Conservation (phyloP, 1,140 invertebrate species). For the Cheumatopsyche charites region DNA sequence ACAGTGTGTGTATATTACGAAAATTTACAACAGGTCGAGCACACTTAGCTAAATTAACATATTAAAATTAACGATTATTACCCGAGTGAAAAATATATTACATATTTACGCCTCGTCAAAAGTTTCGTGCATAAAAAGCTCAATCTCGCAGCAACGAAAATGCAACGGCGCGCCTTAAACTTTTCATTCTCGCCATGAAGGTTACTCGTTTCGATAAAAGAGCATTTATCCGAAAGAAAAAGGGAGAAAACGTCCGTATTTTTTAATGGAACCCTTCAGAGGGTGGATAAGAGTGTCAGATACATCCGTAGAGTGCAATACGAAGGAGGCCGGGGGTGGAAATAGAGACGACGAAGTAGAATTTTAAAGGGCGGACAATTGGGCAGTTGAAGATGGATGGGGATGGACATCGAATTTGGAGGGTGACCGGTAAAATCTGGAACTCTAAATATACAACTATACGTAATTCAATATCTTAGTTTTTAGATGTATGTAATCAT, state of each 20-base stretch:
- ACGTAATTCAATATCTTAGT: too few species aligned
- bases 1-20: neutral
- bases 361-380: neutral
- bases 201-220: constrained; percentile 46
- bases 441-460: constrained; percentile 3
- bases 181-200: constrained; percentile 27
- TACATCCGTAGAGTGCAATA: constrained; percentile 43
- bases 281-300: constrained; percentile 44
- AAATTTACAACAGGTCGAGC: neutral
- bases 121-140: neutral
- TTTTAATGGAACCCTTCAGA: constrained; percentile 47
- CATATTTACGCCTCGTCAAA: too few species aligned
- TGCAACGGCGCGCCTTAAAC: neutral
- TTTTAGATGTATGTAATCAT: too few species aligned
- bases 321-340: constrained; percentile 29
- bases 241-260: constrained; percentile 34
- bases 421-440: constrained; percentile 30
- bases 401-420: constrained; percentile 20
- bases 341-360: constrained; percentile 31
- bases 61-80: neutral
- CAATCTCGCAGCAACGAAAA: neutral
- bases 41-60: constrained; percentile 8
- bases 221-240: constrained; percentile 38
- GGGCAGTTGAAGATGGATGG: constrained; percentile 44
- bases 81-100: too few species aligned